These are phyloP conservation scores for Cephalophus harveyi DNA, from an alignment of 2,113 vertebrate species.

Conservation along the genomic window DNA sequence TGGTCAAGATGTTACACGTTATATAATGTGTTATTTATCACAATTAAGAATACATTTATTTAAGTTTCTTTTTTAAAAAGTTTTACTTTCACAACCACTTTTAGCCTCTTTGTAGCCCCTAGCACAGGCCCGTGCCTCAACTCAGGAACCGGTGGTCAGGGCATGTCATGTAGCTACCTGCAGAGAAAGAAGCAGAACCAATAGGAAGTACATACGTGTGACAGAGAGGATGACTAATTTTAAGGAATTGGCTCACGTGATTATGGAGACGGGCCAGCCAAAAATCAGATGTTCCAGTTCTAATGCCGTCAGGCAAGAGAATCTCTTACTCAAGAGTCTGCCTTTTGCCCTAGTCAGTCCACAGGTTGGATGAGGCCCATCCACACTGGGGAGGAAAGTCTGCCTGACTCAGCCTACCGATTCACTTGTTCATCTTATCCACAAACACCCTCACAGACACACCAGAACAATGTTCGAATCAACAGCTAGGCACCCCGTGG, in stretches of 20 bases:
- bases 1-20: background rate
- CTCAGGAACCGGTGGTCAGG: background rate
- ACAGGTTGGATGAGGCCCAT: background rate
- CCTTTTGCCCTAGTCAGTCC: background rate
- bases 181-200: background rate
- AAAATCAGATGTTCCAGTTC: background rate
- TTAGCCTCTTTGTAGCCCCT: background rate
- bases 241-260: background rate
- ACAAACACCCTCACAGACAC: background rate
- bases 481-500: background rate
- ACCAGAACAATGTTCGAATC: background rate
- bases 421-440: background rate
- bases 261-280: background rate
- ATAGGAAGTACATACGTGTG: background rate
- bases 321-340: background rate
- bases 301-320: background rate
- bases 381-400: background rate
- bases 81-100: background rate
- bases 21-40: background rate
- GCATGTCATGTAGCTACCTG: accelerated
- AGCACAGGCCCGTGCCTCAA: background rate
- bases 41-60: background rate
- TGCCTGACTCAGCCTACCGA: background rate
- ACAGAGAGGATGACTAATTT: background rate
- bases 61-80: background rate